phyloP scores from a whole-genome alignment of 2,113 vertebrate species.

The Damaliscus lunatus region DNA sequence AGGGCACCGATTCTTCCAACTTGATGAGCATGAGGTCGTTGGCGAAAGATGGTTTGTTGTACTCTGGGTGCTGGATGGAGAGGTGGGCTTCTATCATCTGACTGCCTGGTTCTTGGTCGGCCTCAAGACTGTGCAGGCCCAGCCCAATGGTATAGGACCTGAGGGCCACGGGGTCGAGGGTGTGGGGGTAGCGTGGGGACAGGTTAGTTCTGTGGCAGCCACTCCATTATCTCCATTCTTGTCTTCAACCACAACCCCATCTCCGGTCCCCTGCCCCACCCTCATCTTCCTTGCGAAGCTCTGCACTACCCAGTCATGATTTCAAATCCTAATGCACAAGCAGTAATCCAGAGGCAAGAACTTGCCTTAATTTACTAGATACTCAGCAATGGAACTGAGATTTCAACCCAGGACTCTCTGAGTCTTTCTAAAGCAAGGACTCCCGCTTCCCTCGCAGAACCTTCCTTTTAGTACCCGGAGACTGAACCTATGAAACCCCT shows the following conservation, averaged over 20 bases:
- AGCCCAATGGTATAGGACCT: slow-evolving; percentile 46
- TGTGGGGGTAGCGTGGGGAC: neutral
- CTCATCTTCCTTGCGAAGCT: neutral
- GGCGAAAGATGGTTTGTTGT: slow-evolving; percentile 7
- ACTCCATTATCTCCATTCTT: no score
- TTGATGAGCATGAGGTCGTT: slow-evolving; percentile 60
- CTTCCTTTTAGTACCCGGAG: neutral
- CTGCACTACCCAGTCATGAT: neutral
- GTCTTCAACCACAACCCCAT: neutral
- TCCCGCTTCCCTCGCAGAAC: no score
- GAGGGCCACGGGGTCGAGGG: neutral
- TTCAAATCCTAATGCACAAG: neutral
- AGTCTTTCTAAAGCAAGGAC: neutral
- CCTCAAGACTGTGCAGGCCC: slow-evolving; percentile 45
- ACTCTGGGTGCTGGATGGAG: slow-evolving; percentile 46
- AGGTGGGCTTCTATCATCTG: neutral
- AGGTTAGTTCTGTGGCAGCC: neutral
- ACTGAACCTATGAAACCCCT: no score
- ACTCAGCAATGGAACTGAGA: neutral
- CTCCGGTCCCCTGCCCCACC: no score
- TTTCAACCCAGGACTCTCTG: neutral
- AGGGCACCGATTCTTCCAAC: neutral
- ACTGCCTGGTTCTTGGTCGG: slow-evolving; percentile 18
- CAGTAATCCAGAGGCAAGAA: neutral
- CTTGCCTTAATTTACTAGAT: neutral